A percentile compares a stretch with the other conserved stretches of the same genome.
These are phyloP conservation scores for Panthera uncia DNA, from an alignment of 2,113 vertebrate genomes.

Conservation along the genomic window DNA sequence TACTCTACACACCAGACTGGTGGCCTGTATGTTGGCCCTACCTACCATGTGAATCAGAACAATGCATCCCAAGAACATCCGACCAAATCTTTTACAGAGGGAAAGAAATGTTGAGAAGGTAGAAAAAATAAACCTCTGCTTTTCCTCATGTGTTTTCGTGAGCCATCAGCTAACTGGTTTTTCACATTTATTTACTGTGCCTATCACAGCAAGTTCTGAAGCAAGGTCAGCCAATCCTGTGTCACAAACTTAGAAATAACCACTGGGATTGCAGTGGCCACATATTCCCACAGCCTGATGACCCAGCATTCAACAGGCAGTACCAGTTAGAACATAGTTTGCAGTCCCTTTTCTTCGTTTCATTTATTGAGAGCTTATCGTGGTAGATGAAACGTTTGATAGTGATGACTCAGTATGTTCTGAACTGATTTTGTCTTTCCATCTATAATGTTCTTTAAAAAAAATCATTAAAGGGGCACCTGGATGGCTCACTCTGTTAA, in stretches of 20 bases:
- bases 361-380: not conserved
- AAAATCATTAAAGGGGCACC: not conserved
- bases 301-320: constrained; percentile 74
- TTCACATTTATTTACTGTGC: constrained; percentile 84
- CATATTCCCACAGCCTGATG: constrained; percentile 43
- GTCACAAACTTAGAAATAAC: constrained; percentile 52
- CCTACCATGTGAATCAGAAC: constrained; percentile 84
- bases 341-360: constrained; percentile 61
- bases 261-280: constrained; percentile 60
- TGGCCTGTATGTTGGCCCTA: constrained; percentile 84
- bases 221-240: constrained; percentile 63
- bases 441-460: not conserved
- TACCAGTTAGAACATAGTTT: constrained; percentile 72
- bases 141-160: constrained; percentile 80
- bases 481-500: too few relatives aligned
- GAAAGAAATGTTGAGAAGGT: constrained; percentile 80
- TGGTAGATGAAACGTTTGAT: not conserved
- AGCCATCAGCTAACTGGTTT: constrained; percentile 78
- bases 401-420: not conserved
- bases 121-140: constrained; percentile 82
- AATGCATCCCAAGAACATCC: constrained; percentile 81
- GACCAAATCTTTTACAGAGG: constrained; percentile 82
- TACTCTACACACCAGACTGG: constrained; percentile 87
- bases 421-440: not conserved
- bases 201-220: constrained; percentile 77